Base-by-base conservation (phyloP, 2,113 vertebrate species). In the Syngnathus scovelli region DNA sequence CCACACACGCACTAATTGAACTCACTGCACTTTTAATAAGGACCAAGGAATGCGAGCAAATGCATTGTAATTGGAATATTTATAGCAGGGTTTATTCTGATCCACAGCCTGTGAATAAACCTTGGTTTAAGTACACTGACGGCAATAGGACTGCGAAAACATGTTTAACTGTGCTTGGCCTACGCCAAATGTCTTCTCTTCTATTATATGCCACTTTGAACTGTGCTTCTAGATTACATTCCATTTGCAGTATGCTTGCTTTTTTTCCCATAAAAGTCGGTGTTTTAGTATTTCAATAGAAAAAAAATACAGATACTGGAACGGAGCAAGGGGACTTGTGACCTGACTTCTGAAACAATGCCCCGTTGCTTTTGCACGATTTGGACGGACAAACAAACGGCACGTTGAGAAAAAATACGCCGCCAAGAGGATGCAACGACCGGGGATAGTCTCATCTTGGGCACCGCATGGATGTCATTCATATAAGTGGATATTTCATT, bases 391-490 rank as follows among this genome's bases (percentile, higher is more conserved):
- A 23, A 44, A 21, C 39, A 46, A 62, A 62, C 27, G 19, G 13
- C 41, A 62, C 21, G 13, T 62, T 4, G 12, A 44, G 61, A 62
- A 62, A 62, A 23, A 6, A 23, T 21, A 23, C 23, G 8, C 15
- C 13, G 8, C 37, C 1, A 61, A 9, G 5, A 61, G 18, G 38
- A 61, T 37, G 37, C 12, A 4, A n/a, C 46, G 65, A 75, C 62
- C 33, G 51, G 13, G 55, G 49, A 76, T 79, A 74, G 67, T 63
- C 77, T 85, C 78, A 72, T 75, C 78, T 82, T 78, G 76, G 67
- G 52, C 56, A 67, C 80, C 77, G 37, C 36, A 75, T 68, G 18
- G 61, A 74, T 82, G 72, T 74, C 76, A 73, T 3, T 33, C 27
- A 33, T 33, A 33, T 33, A 2, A 33, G 62, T 65, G 67, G 61